These are phyloP conservation scores for Mixornis gularis DNA, from an alignment of 2,113 vertebrate genomes.

Conservation along the genomic window DNA sequence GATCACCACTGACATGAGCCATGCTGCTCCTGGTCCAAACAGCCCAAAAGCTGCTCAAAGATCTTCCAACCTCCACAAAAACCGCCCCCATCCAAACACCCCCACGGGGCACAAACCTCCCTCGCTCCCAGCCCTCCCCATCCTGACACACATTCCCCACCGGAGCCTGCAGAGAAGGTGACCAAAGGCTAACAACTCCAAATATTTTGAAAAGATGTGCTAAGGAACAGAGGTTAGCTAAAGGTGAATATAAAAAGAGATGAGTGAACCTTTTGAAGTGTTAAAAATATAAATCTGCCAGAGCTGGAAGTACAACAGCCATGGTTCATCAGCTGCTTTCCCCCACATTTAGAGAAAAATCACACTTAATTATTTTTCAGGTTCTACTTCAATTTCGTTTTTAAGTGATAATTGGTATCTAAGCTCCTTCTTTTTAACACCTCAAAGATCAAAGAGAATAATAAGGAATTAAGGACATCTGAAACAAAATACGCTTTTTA, in stretches of 20 bases:
- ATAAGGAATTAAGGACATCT: not conserved
- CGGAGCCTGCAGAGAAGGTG: not conserved
- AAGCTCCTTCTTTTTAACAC: not conserved
- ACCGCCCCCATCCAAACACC: not conserved
- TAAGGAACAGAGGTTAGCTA: not conserved
- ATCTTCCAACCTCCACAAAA: not conserved
- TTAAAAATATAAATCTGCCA: not conserved
- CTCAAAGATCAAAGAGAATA: not conserved
- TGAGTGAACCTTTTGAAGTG: not conserved
- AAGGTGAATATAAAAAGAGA: not conserved
- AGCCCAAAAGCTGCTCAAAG: not conserved
- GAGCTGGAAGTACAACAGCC: not conserved
- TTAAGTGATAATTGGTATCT: not conserved
- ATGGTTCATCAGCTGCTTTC: not conserved
- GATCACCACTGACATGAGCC: not conserved
- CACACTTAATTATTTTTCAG: not conserved
- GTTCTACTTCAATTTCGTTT: not conserved
- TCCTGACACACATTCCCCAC: not conserved
- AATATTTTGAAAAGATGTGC: not conserved
- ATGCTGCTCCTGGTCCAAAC: not conserved
- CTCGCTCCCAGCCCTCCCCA: not conserved
- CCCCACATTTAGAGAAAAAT: not conserved
- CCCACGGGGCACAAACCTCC: not conserved
- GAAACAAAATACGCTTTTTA: not conserved
- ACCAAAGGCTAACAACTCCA: not conserved